Base-by-base conservation (phyloP, 2,113 vertebrate genomes). In the Melanotaenia duboulayi region DNA sequence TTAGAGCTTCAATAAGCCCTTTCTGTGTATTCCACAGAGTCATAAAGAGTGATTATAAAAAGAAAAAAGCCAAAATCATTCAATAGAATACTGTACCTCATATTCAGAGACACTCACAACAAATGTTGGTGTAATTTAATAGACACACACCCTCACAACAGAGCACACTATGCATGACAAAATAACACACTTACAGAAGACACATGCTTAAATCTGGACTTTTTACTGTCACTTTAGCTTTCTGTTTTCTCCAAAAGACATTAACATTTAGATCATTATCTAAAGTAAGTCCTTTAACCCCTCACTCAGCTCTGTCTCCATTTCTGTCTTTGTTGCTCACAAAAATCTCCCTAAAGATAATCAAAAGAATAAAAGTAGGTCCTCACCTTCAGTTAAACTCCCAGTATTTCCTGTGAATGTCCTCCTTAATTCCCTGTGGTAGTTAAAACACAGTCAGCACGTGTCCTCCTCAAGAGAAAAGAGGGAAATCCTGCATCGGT, bases 401-500 rank as follows among this genome's bases (percentile, higher is more conserved):
- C 72, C 56, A 12, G 51, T 28, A 60, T 49, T 54, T 81, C 73
- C 81, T 37, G 56, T 63, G 70, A 71, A 55, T 51, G 65, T 59
- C 50, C 32, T 75, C 50, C 71, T 73, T 80, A 78, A 81, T 79
- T 81, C 84, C 90, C 59, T 55, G 73, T 65, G 40, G 46, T 70
- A 76, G 68, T 68, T 72, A 42, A 65, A 81, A 80, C 39, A 52
- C 58, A 48, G 54, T 40, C 64, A 23, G 71, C 60, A 54, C 19
- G 65, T 39, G 70, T 89, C 81, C 83, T 66, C 59, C 64, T 40
- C 11, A 3, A 20, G 7, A 61, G 70, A 52, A 68, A 66, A 77
- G 56, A 51, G 65, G 83, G 82, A 73, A 87, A 81, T 87, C 87
- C 86, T 14, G 76, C 70, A 84, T 75, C 80, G 65, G 57, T 65